Evolutionary conservation across 2,888 invertebrate genomes (phyloP), one percentile per base, ranked within the genome.

Genomic region (Rapana venosa): DNA sequence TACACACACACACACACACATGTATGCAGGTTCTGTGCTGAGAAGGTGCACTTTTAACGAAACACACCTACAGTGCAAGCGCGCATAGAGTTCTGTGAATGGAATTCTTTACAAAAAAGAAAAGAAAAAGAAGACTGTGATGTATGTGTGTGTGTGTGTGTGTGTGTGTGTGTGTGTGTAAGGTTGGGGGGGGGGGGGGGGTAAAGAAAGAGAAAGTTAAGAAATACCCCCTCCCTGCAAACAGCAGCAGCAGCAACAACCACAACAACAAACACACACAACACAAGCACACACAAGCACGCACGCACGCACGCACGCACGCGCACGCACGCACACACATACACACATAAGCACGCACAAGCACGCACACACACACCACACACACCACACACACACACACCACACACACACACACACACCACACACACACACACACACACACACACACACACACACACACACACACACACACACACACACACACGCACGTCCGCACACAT

Each of bases 141-240:
- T 32, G 77, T 79, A 32, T 32, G 77, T 79, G 77, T 26, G 77
- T 79, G 77, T 79, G 77, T 79, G 77, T 32, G 32, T 88, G 32
- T 79, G 77, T 36, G 58, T 58, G 79, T 58, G 79, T 47, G 32
- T 47, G 30, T 79, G 11, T 77, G 30, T 61, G n/a, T 13, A n/a
- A 30, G 56, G n/a, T n/a, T n/a, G n/a, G n/a, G n/a, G n/a, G n/a
- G n/a, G n/a, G n/a, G n/a, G n/a, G n/a, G n/a, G n/a, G n/a, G n/a
- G n/a, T n/a, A n/a, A n/a, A n/a, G n/a, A n/a, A n/a, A n/a, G n/a
- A n/a, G n/a, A n/a, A n/a, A n/a, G n/a, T n/a, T n/a, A n/a, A n/a
- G n/a, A n/a, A n/a, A n/a, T n/a, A n/a, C n/a, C n/a, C n/a, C n/a
- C n/a, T n/a, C n/a, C n/a, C n/a, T n/a, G n/a, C n/a, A n/a, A n/a